These are phyloP conservation scores for Felis catus DNA, from an alignment of 2,113 vertebrate species.

Conservation along the genomic window DNA sequence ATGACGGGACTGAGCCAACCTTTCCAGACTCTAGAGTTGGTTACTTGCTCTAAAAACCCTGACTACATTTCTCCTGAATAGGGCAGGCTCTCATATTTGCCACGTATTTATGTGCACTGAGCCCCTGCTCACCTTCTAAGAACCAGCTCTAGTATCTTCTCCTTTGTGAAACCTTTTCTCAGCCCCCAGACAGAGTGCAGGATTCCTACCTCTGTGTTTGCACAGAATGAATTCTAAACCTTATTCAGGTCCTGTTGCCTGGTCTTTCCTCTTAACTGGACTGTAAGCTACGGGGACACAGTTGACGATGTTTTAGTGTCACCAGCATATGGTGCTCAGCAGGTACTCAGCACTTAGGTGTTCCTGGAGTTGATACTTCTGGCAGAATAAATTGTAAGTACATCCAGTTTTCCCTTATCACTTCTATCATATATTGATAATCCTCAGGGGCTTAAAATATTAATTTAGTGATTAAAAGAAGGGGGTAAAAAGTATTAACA, in stretches of 20 bases:
- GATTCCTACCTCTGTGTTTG: background rate
- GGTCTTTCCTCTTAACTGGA: background rate
- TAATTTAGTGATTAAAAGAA: background rate
- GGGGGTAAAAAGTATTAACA: background rate
- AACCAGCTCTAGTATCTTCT: background rate
- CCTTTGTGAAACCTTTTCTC: background rate
- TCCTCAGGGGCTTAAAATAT: background rate
- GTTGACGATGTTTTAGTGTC: background rate
- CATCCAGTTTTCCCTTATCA: background rate
- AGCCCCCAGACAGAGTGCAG: too few species aligned
- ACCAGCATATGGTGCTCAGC: accelerated
- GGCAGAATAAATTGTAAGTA: background rate
- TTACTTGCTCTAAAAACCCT: background rate
- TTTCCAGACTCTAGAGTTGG: background rate
- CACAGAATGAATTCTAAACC: background rate
- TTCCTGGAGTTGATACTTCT: background rate
- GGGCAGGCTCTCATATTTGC: background rate
- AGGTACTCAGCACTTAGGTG: too few species aligned
- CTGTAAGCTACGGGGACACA: background rate
- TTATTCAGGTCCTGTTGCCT: background rate
- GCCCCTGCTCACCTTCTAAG: background rate
- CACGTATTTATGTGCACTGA: background rate
- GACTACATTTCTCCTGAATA: background rate
- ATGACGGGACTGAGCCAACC: background rate
- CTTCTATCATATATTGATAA: background rate